Base-by-base conservation (phyloP, 2,113 vertebrate genomes). In the Odontophorus gujanensis region DNA sequence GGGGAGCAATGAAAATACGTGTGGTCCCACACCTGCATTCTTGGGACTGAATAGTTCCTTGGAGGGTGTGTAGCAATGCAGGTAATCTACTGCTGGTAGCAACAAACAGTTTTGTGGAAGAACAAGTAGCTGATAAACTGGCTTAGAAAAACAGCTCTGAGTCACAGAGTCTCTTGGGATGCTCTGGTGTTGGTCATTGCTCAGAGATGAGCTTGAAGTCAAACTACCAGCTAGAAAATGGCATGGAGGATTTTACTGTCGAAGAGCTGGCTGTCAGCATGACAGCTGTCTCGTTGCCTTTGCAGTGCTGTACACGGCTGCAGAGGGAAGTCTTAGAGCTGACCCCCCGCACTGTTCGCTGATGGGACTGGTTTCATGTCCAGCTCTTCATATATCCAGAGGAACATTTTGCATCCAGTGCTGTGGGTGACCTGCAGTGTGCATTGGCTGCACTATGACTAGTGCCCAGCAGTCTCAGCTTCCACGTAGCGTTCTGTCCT, bases 1-100 rank as follows among this genome's bases (percentile, higher is more conserved):
- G 38, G 18, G 47, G 38, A 90, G 28, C 28, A 55, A 36, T 77
- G 11, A 38, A 65, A 81, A 92, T 43, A 81, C 59, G 43, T 63
- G 50, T 85, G 65, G 42, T 81, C 48, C 80, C 73, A 74, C 50
- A 17, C 32, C 28, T 93, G 82, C 47, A 43, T 77, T 86, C 47
- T 30, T 1, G 4, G 34, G 5, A 75, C 50, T 53, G n/a, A 95
- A 59, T 66, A 74, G 38, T 75, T 94, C 67, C 57, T n/a, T 75
- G 69, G 11, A 91, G 79, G 68, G 38, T 32, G 38, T 90, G 77
- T 78, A 75, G 51, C 65, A 63, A 28, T 28, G 65, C 20, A 34
- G 85, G 11, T 90, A 63, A 78, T 92, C 71, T 92, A 75, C 24
- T 76, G n/a, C 83, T 93, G 51, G 62, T 90, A 86, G 65, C 48